Evolutionary conservation across 2,888 invertebrate species (phyloP), one percentile per base, ranked within the genome.

Genomic region (Carcina quercana): DNA sequence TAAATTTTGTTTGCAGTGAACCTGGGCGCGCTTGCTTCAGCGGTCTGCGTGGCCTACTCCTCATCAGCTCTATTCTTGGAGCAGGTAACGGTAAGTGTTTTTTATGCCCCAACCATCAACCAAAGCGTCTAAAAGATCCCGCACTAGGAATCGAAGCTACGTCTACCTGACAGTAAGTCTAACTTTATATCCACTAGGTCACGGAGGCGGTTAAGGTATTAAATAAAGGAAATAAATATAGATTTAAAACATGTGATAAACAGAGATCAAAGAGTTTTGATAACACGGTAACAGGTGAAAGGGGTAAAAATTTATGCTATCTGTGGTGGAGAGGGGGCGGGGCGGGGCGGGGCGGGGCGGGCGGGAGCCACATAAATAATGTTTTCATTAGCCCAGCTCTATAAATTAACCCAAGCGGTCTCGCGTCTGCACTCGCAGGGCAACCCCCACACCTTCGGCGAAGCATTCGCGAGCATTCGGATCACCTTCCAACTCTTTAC

Each of bases 21-120:
- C 24, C 61, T 88, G 4, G 85, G 86, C 6, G 86, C 87, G 0
- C 76, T 88, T 30, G 85, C 86, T 0, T 69, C 86, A 3, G 88
- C 88, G 1, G 85, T 85, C 2, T 86, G 85, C 45, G 64, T 88
- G 4, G 84, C 87, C 1, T 88, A 88, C 88, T 85, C 87, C 1
- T 87, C 87, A 1, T 71, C 87, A 37, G 87, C 86, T 0, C 51
- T 86, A n/a, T n/a, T n/a, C n/a, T n/a, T n/a, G n/a, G n/a, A n/a
- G n/a, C n/a, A n/a, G n/a, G n/a, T n/a, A n/a, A n/a, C n/a, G n/a
- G n/a, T n/a, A n/a, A n/a, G n/a, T n/a, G n/a, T n/a, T n/a, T n/a
- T n/a, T n/a, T n/a, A n/a, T n/a, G n/a, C n/a, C n/a, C n/a, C n/a
- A n/a, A n/a, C n/a, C n/a, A n/a, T n/a, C n/a, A n/a, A n/a, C n/a